Percentiles rank a stretch among this genome's conserved stretches.
phyloP scores from a whole-genome alignment of 2,888 invertebrate genomes.

The Leistus spinibarbis region DNA sequence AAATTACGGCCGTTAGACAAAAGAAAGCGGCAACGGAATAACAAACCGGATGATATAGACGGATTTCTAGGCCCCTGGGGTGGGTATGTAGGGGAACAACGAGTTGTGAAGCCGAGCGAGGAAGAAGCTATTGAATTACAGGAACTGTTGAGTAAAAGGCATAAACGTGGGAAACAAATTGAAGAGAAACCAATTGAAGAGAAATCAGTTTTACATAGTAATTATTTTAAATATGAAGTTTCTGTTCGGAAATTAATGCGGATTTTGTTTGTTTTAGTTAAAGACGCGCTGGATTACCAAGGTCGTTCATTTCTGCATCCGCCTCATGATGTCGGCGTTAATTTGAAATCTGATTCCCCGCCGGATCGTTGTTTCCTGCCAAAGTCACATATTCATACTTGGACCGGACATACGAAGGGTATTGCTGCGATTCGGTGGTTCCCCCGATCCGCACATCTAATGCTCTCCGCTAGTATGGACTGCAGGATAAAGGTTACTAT shows the following conservation, averaged over 20 bases:
- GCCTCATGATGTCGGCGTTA: conserved; percentile 91
- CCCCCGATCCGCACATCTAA: conserved; percentile 90
- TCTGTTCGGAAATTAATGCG: conserved; percentile 11
- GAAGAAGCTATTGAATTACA: conserved; percentile 94
- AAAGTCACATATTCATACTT: conserved; percentile 93
- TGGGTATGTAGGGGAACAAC: conserved; percentile 87
- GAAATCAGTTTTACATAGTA: conserved; percentile 91
- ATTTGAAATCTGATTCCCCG: conserved; percentile 82
- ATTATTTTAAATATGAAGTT: conserved; percentile 51
- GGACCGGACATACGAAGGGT: conserved; percentile 97
- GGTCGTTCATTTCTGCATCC: conserved; percentile 93
- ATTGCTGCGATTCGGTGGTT: conserved; percentile 95
- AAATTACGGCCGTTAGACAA: conserved; percentile 74
- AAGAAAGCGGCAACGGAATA: conserved; percentile 86
- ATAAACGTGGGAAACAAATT: conserved; percentile 82
- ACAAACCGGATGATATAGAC: conserved; percentile 87
- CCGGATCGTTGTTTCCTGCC: conserved; percentile 96
- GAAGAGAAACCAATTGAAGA: conserved; percentile 95
- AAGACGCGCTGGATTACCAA: conserved; percentile 94
- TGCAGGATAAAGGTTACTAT: conserved; percentile 82
- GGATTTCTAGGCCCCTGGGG: conserved; percentile 99
- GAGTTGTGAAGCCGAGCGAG: conserved; percentile 87
- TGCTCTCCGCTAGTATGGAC: conserved; percentile 97
- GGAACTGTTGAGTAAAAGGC: conserved; percentile 90
- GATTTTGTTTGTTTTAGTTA: conserved; percentile 66